Conservation (phyloP, 2,888 invertebrate genomes). For the Pseudeuparius sepicola region DNA sequence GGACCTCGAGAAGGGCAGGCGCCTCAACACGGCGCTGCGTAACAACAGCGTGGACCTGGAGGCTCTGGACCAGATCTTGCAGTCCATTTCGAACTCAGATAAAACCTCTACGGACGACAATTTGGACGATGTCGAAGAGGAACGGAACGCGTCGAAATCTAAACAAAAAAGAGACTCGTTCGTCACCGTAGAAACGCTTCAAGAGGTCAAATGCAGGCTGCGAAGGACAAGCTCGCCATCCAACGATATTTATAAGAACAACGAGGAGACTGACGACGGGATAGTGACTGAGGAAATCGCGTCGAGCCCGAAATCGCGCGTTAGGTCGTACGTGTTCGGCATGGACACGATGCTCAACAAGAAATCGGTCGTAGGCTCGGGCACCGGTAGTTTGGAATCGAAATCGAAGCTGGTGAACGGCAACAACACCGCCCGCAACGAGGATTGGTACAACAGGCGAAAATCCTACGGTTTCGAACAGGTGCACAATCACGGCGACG, state of each 20-base stretch:
- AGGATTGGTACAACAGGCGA: constrained; percentile 63
- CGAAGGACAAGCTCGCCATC: constrained; percentile 44
- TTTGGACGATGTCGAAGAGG: constrained; percentile 26
- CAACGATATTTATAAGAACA: constrained; percentile 30
- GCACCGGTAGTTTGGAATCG: constrained; percentile 43
- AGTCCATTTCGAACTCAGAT: constrained; percentile 35
- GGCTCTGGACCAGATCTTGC: constrained; percentile 43
- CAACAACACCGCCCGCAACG: constrained; percentile 34
- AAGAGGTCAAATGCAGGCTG: constrained; percentile 49
- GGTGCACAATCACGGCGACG: constrained; percentile 28
- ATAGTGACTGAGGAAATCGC: constrained; percentile 38
- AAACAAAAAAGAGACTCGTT: constrained; percentile 41
- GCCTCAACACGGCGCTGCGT: constrained; percentile 43
- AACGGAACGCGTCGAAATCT: constrained; percentile 19
- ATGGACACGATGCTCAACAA: constrained; percentile 37
- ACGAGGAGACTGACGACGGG: constrained; percentile 35
- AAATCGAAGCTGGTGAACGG: constrained; percentile 37
- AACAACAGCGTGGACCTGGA: constrained; percentile 46
- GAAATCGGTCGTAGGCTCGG: constrained; percentile 31
- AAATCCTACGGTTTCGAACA: constrained; percentile 69
- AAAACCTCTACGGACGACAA: constrained; percentile 27
- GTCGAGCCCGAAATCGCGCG: constrained; percentile 29
- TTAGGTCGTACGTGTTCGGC: constrained; percentile 40
- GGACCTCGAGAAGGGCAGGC: constrained; percentile 45
- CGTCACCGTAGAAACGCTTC: constrained; percentile 49